These are phyloP conservation scores for Silurus meridionalis DNA, from an alignment of 2,113 vertebrate genomes.

Conservation along the genomic window DNA sequence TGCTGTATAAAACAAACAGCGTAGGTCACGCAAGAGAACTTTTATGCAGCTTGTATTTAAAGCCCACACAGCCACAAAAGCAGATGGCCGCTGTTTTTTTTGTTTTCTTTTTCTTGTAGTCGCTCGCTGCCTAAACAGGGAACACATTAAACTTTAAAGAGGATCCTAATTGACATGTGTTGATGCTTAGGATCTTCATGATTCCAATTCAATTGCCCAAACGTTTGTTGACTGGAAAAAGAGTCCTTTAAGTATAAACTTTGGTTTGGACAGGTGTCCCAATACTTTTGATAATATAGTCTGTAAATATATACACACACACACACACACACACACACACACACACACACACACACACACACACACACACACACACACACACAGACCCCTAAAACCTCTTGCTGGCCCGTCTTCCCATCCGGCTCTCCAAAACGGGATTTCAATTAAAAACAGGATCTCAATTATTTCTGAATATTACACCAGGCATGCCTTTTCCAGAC, in stretches of 20 bases:
- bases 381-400: neutral
- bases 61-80: neutral
- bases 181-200: constrained; percentile 39
- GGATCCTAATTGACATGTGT: constrained; percentile 59
- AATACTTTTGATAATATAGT: too few species aligned
- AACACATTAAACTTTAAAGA: constrained; percentile 57
- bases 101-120: neutral
- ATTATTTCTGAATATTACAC: constrained; percentile 25
- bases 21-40: neutral
- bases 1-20: neutral
- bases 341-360: too few species aligned
- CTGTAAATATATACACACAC: too few species aligned
- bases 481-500: constrained; percentile 22
- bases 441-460: constrained; percentile 25
- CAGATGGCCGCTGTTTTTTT: constrained; percentile 15
- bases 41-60: constrained; percentile 24
- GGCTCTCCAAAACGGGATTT: constrained; percentile 5
- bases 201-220: neutral
- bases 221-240: neutral
- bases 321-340: too few species aligned
- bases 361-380: too few species aligned
- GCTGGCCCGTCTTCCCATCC: neutral
- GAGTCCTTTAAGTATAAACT: neutral
- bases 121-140: constrained; percentile 45
- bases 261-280: too few species aligned